These are phyloP conservation scores for Acleris laterana DNA, from an alignment of 2,888 invertebrate species.

Conservation along the genomic window DNA sequence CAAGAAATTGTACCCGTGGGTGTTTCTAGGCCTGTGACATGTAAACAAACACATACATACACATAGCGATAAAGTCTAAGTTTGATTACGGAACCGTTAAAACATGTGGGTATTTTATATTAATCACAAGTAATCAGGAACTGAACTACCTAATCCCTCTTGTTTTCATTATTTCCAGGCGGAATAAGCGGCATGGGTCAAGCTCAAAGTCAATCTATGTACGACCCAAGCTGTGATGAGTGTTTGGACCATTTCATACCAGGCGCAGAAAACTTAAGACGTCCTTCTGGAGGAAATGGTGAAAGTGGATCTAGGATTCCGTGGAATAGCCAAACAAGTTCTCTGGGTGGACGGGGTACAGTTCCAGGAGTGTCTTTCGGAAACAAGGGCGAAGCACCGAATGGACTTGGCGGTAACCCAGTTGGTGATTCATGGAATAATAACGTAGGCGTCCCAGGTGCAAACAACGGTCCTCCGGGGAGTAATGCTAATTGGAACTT, in stretches of 20 bases:
- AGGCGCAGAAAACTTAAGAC: slow-evolving; percentile 58
- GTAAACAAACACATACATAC: too few species aligned
- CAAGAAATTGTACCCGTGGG: too few species aligned
- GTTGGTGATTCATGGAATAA: background rate
- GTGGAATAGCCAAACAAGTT: slow-evolving; percentile 28
- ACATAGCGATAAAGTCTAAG: too few species aligned
- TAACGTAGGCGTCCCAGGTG: background rate
- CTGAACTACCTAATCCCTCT: too few species aligned
- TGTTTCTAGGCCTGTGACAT: too few species aligned
- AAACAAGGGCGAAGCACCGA: background rate
- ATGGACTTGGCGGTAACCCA: background rate
- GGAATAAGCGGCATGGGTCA: slow-evolving; percentile 94
- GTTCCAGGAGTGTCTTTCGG: background rate
- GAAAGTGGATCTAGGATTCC: slow-evolving; percentile 16
- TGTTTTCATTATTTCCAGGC: slow-evolving; percentile 70
- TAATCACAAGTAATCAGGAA: too few species aligned
- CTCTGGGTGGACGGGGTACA: slow-evolving; percentile 15
- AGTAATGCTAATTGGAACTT: background rate
- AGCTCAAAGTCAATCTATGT: slow-evolving; percentile 93
- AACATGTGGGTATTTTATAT: too few species aligned
- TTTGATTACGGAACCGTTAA: too few species aligned
- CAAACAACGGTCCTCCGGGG: background rate
- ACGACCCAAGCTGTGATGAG: slow-evolving; percentile 87
- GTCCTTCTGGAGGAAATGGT: slow-evolving; percentile 33
- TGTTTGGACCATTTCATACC: slow-evolving; percentile 74